Evolutionary conservation across 2,888 invertebrate species (phyloP).

Genomic region (Elmis aenea): DNA sequence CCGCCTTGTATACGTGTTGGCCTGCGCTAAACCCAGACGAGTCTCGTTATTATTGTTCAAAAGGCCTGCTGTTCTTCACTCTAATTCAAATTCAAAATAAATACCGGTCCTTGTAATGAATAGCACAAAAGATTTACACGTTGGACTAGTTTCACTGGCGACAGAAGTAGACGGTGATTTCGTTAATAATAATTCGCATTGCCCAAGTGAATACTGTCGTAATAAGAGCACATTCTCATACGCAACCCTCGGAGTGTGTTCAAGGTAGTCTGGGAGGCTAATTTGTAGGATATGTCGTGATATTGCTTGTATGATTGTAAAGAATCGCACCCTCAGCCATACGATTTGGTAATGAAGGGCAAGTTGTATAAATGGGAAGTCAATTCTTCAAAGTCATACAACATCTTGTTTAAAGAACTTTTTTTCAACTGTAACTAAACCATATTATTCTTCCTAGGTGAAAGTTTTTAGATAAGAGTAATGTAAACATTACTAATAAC

Average conservation of each 20-base stretch:
- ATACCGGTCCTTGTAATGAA: conserved; percentile 27
- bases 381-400: no score
- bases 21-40: conserved; percentile 14
- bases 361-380: no score
- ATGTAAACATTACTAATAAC: no score
- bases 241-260: conserved; percentile 18
- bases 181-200: conserved; percentile 5
- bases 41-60: conserved; percentile 18
- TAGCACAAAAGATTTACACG: conserved; percentile 24
- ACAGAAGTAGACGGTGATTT: conserved; percentile 20
- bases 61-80: conserved; percentile 18
- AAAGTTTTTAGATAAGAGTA: no score
- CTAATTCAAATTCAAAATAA: conserved; percentile 26
- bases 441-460: no score
- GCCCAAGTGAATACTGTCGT: not conserved
- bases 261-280: conserved; percentile 29
- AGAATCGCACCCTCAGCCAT: conserved; percentile 7
- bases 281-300: conserved; percentile 21
- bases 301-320: conserved; percentile 14
- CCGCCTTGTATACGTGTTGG: conserved; percentile 9
- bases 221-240: conserved; percentile 18
- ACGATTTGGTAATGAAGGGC: no score
- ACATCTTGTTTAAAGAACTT: no score
- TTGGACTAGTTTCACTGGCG: conserved; percentile 22
- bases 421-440: no score